Base-by-base conservation (phyloP, 2,888 invertebrate genomes). In the Minunthozetes semirufus region DNA sequence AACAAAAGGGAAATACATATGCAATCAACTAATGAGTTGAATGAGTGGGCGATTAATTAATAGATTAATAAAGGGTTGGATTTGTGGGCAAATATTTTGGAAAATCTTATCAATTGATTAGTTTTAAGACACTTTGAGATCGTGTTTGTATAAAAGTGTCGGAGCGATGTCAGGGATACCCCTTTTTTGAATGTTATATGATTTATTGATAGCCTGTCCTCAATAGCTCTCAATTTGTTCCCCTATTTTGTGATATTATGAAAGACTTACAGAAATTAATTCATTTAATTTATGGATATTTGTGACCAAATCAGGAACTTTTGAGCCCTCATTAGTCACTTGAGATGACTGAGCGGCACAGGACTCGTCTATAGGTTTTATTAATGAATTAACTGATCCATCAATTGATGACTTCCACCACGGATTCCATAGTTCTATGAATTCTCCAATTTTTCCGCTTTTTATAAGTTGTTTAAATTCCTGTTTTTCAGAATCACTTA, bases 361-460 rank as follows among this genome's bases (percentile, higher is more conserved):
- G 0, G n/a, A 3, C 22, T 38, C 22, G 15, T 42, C 68, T 13
- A 68, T 33, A 1, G 68, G 68, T 22, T 17, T 68, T 19, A 68
- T 22, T 17, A 42, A 68, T 46, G 17, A 5, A 8, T 15, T 1
- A 33, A 15, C 25, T 25, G 50, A 50, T 50, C 50, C n/a, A 8
- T 50, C n/a, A 19, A 6, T 11, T 19, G 56, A 56, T 25, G 22
- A 25, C 56, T 56, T 56, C 68, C 68, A 68, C 68, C 68, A 68
- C 3, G 68, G 68, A 38, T 68, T 38, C 68, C 68, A 68, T 33
- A 68, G 22, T 19, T 46, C 46, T 3, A 68, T 15, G 9, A 68
- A 68, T 19, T 38, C 22, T n/a, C 42, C 68, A 22, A 68, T 68
- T 68, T 68, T 33, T 46, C 68, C 68, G 33, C 68, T 68, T 22